Conservation (phyloP, 2,888 invertebrate species). For the Dolichomitus sp. region DNA sequence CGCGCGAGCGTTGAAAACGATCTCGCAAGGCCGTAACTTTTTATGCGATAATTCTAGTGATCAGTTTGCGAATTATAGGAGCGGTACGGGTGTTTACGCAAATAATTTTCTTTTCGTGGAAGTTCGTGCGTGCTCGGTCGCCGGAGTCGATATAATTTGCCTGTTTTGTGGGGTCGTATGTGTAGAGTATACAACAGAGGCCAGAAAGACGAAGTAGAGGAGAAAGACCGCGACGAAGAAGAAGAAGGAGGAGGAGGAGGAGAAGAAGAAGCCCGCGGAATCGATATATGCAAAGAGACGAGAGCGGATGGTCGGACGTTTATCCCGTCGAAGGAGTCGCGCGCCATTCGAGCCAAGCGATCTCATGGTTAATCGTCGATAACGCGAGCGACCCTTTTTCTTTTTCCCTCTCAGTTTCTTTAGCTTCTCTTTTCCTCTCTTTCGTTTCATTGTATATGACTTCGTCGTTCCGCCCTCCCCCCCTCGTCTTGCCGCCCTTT, state of each 20-base stretch:
- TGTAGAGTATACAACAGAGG: constrained; percentile 16
- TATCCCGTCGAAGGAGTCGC: constrained; percentile 63
- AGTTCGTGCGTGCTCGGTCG: constrained; percentile 63
- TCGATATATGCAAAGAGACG: constrained; percentile 54
- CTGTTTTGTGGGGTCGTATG: constrained; percentile 43
- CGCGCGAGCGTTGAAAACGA: constrained; percentile 28
- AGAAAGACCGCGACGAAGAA: constrained; percentile 13
- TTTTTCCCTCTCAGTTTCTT: not conserved
- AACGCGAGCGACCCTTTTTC: constrained; percentile 53
- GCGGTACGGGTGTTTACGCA: constrained; percentile 63
- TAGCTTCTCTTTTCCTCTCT: not conserved
- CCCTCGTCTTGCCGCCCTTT: too few relatives aligned
- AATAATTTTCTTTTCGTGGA: constrained; percentile 68
- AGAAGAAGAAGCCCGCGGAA: constrained; percentile 26
- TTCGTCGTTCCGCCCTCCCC: too few relatives aligned
- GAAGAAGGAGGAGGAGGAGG: constrained; percentile 10
- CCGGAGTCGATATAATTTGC: constrained; percentile 62
- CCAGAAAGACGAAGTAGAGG: constrained; percentile 23
- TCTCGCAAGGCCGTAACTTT: constrained; percentile 63
- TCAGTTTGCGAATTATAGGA: constrained; percentile 65
- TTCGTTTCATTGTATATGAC: not conserved
- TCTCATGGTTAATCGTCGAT: constrained; percentile 65
- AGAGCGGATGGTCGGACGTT: constrained; percentile 54
- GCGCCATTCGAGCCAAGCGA: constrained; percentile 59
- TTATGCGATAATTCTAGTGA: constrained; percentile 67